These are phyloP conservation scores for Trichacis sp. DNA, from an alignment of 2,888 invertebrate genomes.

Conservation along the genomic window DNA sequence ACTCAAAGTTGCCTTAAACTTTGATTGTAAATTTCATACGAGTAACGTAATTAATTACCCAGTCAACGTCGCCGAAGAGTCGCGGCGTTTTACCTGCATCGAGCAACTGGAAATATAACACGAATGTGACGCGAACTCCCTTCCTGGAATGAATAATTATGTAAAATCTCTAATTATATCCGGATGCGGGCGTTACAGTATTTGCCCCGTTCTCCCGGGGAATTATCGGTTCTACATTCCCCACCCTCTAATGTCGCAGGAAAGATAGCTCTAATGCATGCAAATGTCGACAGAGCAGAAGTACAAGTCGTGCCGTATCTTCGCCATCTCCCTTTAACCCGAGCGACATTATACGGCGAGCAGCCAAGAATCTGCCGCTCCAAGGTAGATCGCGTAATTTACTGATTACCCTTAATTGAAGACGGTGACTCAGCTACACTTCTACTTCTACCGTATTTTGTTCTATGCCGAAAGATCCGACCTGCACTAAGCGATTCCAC, in stretches of 20 bases:
- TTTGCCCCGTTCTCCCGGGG: constrained; percentile 23
- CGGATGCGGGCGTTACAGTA: constrained; percentile 14
- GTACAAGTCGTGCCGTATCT: constrained; percentile 59
- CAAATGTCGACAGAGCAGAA: constrained; percentile 58
- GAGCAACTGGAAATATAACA: background rate
- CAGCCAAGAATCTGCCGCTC: constrained; percentile 32
- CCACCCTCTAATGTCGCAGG: constrained; percentile 35
- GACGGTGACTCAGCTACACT: constrained; percentile 61
- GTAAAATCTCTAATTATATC: constrained; percentile 26
- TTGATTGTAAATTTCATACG: too few species aligned
- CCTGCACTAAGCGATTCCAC: constrained; percentile 51
- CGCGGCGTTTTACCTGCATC: background rate
- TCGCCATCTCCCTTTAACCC: constrained; percentile 38
- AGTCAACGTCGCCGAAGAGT: background rate
- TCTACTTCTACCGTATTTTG: constrained; percentile 48
- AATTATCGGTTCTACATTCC: constrained; percentile 43
- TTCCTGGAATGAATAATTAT: constrained; percentile 9
- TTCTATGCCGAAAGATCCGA: too few species aligned
- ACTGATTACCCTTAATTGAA: constrained; percentile 66
- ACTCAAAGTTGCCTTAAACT: too few species aligned
- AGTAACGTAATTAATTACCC: too few species aligned
- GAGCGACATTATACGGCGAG: constrained; percentile 19
- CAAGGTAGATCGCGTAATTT: constrained; percentile 54
- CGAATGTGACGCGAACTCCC: background rate
- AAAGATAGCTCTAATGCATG: constrained; percentile 58